Percentiles rank a stretch among this genome's conserved stretches.
phyloP scores from a whole-genome alignment of 2,888 invertebrate species.

The Agriotes lineatus region DNA sequence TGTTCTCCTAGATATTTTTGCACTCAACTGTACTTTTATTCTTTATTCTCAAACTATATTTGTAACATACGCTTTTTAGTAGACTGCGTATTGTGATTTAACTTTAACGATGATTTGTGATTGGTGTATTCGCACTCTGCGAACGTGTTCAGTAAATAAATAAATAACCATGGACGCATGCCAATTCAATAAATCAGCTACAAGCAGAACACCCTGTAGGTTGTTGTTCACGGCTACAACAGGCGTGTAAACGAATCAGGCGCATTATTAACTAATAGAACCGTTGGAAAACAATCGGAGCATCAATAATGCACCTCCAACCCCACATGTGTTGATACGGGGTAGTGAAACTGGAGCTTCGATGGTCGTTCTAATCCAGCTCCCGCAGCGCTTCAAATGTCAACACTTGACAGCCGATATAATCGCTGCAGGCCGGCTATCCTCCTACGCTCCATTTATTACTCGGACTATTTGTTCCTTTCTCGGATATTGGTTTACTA shows the following conservation, averaged over 20 bases:
- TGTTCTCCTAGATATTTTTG: no score
- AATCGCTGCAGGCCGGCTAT: conserved; percentile 55
- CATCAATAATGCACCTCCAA: conserved; percentile 35
- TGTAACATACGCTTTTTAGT: no score
- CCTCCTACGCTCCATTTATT: conserved; percentile 56
- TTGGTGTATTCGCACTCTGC: no score
- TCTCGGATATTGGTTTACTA: conserved; percentile 38
- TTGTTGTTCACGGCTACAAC: no score
- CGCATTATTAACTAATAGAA: conserved; percentile 15
- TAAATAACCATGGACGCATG: no score
- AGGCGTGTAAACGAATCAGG: not conserved
- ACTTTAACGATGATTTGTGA: no score
- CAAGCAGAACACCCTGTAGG: no score
- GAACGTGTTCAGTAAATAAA: no score
- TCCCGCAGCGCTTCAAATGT: conserved; percentile 57
- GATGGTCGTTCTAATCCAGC: conserved; percentile 53
- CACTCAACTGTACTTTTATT: no score
- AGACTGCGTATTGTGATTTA: no score
- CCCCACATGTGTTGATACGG: conserved; percentile 41
- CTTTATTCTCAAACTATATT: no score
- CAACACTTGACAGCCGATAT: conserved; percentile 59
- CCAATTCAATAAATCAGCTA: no score
- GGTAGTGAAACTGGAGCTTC: conserved; percentile 43
- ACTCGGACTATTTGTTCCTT: conserved; percentile 55
- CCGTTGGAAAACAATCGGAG: conserved; percentile 37